Percentiles rank a stretch among this genome's conserved stretches.
Evolutionary conservation across 2,888 invertebrate genomes (phyloP).

Genomic region (Sinotaia quadrata): DNA sequence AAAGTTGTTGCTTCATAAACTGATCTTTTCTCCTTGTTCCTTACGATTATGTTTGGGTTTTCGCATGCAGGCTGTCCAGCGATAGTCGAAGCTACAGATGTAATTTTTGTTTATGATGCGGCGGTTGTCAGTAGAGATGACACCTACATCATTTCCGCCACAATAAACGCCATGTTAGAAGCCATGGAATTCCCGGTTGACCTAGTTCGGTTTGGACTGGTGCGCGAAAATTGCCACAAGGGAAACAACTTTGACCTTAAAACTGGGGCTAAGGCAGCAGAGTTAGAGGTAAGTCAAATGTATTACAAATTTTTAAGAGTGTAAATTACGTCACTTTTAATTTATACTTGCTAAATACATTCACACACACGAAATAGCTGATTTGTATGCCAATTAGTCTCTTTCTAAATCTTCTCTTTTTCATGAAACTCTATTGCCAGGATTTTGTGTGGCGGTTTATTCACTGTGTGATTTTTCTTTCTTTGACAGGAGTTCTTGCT

Average conservation of each 20-base stretch:
- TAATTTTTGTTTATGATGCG: constrained; percentile 36
- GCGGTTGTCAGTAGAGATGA: constrained; percentile 15
- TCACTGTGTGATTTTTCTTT: constrained; percentile 15
- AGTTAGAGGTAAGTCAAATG: constrained; percentile 12
- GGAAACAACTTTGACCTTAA: constrained; percentile 12
- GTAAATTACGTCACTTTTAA: neutral
- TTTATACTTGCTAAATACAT: neutral
- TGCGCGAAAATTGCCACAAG: constrained; percentile 16
- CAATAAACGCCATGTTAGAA: constrained; percentile 24
- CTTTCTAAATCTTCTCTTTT: neutral
- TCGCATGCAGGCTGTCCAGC: too few species aligned
- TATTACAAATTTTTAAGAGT: neutral
- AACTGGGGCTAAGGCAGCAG: constrained; percentile 23
- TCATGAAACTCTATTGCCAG: neutral
- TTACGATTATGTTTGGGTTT: too few species aligned
- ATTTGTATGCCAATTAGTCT: too few species aligned
- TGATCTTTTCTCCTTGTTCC: too few species aligned
- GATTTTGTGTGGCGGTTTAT: neutral
- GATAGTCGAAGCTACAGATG: constrained; percentile 23
- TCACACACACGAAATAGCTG: too few species aligned
- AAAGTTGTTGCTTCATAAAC: too few species aligned
- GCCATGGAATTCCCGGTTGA: constrained; percentile 8
- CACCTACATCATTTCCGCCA: constrained; percentile 28
- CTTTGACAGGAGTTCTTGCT: constrained; percentile 2
- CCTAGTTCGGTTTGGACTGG: constrained; percentile 11